Evolutionary conservation across 1,140 invertebrate species (phyloP).

Genomic region (Grapholita molesta): DNA sequence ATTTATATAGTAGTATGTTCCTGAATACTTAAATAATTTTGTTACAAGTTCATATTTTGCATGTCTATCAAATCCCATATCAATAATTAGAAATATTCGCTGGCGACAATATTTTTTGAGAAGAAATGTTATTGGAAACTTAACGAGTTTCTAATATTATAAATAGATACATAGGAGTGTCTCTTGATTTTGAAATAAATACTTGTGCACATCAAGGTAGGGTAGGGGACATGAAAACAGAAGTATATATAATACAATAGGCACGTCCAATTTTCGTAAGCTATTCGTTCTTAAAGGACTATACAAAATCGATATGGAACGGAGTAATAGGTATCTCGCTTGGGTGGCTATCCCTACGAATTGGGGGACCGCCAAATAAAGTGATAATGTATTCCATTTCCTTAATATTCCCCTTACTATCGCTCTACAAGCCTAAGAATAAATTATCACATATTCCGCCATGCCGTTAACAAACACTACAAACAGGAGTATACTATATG

Average conservation of each 20-base stretch:
- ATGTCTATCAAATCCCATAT: too few species aligned
- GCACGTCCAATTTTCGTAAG: not conserved
- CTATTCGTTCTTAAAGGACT: conserved; percentile 2
- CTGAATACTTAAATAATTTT: too few species aligned
- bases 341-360: conserved; percentile 26
- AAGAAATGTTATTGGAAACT: too few species aligned
- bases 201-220: not conserved
- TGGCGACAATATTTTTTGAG: too few species aligned
- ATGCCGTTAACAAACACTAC: too few species aligned
- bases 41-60: too few species aligned
- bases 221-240: not conserved
- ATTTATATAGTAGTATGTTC: too few species aligned
- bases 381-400: conserved; percentile 23
- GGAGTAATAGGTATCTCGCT: conserved; percentile 31
- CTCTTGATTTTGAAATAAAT: not conserved
- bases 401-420: conserved; percentile 9
- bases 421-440: not conserved
- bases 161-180: too few species aligned
- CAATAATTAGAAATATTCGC: too few species aligned
- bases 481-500: too few species aligned
- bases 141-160: too few species aligned
- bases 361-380: conserved; percentile 28
- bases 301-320: conserved; percentile 22
- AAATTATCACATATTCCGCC: too few species aligned
- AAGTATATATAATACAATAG: not conserved